Percentiles rank a stretch among this genome's conserved stretches.
phyloP scores from a whole-genome alignment of 2,113 vertebrate genomes.

The Prionailurus viverrinus region DNA sequence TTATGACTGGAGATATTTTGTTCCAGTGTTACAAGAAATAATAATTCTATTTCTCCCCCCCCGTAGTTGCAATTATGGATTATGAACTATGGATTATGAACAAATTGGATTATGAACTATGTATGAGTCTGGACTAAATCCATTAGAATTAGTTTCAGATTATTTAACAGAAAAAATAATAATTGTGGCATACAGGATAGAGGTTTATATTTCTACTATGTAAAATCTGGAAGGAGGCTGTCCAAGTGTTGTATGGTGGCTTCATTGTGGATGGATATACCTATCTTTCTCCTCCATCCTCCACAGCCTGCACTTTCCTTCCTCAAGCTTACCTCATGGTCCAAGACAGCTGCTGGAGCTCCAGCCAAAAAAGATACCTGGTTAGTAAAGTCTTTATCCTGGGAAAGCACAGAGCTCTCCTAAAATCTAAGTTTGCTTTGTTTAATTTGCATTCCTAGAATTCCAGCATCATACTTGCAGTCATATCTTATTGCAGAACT shows the following conservation, averaged over 20 bases:
- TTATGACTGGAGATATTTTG: background rate
- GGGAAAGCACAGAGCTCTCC: background rate
- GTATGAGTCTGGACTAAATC: background rate
- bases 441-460: background rate
- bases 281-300: background rate
- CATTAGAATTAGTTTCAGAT: background rate
- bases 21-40: background rate
- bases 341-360: background rate
- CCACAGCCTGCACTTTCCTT: background rate
- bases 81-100: background rate
- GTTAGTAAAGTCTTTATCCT: background rate
- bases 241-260: background rate
- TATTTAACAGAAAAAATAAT: background rate
- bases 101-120: conserved; percentile 19
- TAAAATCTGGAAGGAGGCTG: background rate
- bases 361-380: background rate
- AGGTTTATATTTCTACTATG: background rate
- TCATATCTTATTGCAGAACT: background rate
- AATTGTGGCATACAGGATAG: background rate
- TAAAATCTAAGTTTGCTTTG: background rate
- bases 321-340: background rate
- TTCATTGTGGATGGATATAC: background rate
- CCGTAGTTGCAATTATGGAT: background rate
- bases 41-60: background rate
- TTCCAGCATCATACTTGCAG: background rate